These are phyloP conservation scores for Dendrophyllia cribrosa DNA, from an alignment of 64 coral and sea anemone species.

Conservation along the genomic window DNA sequence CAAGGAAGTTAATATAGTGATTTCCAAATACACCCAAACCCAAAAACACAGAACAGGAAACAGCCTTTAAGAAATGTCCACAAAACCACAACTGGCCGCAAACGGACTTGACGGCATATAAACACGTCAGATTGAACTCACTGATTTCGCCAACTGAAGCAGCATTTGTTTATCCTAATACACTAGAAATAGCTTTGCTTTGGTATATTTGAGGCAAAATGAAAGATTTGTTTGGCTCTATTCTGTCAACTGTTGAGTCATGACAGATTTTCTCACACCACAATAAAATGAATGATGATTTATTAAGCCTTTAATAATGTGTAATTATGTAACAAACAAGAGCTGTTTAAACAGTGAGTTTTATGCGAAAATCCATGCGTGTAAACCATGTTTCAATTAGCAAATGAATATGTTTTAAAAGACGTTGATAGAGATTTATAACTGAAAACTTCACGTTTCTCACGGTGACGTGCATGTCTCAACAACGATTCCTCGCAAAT, in stretches of 20 bases:
- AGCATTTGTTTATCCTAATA: no score
- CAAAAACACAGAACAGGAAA: no score
- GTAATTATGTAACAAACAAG: slow-evolving; percentile 43
- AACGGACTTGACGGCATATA: no score
- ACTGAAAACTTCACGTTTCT: not conserved
- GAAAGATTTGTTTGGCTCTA: not conserved
- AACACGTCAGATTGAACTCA: no score
- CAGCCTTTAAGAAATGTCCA: no score
- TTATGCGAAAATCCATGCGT: not conserved
- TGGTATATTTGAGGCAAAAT: no score
- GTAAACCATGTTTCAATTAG: slow-evolving; percentile 1
- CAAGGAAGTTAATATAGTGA: no score
- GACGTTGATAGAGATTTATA: not conserved
- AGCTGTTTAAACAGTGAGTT: slow-evolving; percentile 33
- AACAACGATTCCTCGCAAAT: no score
- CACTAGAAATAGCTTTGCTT: no score
- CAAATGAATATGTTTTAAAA: not conserved
- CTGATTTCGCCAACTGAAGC: no score
- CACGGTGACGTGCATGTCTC: not conserved
- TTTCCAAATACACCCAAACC: no score
- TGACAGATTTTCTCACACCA: slow-evolving; percentile 1
- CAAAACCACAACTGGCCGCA: no score
- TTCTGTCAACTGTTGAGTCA: slow-evolving; percentile 6
- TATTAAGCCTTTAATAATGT: slow-evolving; percentile 43
- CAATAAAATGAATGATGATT: slow-evolving; percentile 42